Conservation (phyloP, 2,797 vertebrate genomes). For the Clarias platycephalus region DNA sequence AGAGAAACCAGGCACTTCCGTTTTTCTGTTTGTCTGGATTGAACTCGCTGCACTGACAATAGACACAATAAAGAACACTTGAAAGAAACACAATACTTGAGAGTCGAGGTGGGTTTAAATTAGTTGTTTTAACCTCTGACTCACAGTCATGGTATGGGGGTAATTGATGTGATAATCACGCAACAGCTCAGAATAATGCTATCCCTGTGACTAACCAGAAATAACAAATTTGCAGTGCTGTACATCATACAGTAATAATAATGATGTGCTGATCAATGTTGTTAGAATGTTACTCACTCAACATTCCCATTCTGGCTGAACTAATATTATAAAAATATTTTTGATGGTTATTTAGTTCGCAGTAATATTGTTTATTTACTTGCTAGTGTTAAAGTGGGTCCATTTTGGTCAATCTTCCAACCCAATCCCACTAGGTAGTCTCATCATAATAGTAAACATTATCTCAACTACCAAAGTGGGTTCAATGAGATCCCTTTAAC, state of each 20-base stretch:
- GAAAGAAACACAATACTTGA: background rate
- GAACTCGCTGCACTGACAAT: conserved; percentile 17
- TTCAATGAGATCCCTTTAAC: background rate
- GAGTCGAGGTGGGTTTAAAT: background rate
- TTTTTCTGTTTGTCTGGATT: conserved; percentile 34
- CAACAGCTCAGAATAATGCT: background rate
- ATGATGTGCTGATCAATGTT: background rate
- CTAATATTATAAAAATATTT: background rate
- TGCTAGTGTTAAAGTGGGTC: background rate
- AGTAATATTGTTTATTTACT: background rate
- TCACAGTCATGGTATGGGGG: background rate
- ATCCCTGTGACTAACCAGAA: background rate
- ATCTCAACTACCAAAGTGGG: background rate
- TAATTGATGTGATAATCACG: background rate
- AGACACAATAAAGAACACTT: conserved; percentile 27
- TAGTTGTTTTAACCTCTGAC: background rate
- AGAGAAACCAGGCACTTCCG: conserved; percentile 41
- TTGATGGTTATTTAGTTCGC: too few species aligned
- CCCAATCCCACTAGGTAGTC: background rate
- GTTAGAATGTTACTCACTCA: background rate
- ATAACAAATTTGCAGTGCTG: background rate
- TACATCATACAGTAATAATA: background rate
- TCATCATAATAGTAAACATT: too few species aligned
- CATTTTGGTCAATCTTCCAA: background rate
- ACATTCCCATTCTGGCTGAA: background rate